Percentiles rank a stretch among this genome's conserved stretches.
These are phyloP conservation scores for Rallus limicola DNA, from an alignment of 2,113 vertebrate species.

Conservation along the genomic window DNA sequence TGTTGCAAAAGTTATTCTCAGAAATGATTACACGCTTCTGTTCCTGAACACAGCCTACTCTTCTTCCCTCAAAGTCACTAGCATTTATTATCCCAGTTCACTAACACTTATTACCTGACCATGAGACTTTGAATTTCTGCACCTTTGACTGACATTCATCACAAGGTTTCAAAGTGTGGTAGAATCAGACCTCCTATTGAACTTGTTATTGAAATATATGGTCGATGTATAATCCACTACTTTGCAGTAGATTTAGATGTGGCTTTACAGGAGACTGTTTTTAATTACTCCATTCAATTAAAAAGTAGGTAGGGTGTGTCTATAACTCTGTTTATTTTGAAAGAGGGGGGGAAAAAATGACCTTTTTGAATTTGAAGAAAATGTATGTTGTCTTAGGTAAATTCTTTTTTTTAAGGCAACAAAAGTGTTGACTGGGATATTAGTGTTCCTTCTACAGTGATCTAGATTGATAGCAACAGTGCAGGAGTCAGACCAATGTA, in stretches of 20 bases:
- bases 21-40: background rate
- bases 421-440: background rate
- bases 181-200: background rate
- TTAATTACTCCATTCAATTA: background rate
- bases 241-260: background rate
- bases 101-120: background rate
- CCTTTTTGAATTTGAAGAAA: background rate
- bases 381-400: fast-evolving
- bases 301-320: background rate
- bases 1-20: background rate
- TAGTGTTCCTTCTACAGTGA: background rate
- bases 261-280: background rate
- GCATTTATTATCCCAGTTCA: background rate
- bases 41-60: background rate
- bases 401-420: background rate
- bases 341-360: background rate
- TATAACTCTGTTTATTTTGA: background rate
- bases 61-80: background rate
- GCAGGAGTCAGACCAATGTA: background rate
- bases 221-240: background rate
- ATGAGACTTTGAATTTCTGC: background rate
- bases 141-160: too few relatives aligned
- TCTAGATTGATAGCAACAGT: background rate
- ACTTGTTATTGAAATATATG: background rate
- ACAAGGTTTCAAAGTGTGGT: fast-evolving